These are phyloP conservation scores for Paedocypris micromegethes DNA, from an alignment of 2,797 vertebrate genomes.

Conservation along the genomic window DNA sequence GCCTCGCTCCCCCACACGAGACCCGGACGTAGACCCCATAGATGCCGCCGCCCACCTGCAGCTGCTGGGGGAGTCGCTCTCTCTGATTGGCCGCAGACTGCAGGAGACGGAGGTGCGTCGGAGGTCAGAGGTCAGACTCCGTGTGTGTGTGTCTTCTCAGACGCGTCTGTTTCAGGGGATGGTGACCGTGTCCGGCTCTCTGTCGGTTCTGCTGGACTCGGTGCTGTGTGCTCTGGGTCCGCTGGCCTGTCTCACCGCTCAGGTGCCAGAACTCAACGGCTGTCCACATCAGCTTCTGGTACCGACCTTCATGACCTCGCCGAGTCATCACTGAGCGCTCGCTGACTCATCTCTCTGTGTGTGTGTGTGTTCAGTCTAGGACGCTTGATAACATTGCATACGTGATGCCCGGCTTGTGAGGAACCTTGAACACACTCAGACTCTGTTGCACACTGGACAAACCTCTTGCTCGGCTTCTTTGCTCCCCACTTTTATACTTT, in stretches of 20 bases:
- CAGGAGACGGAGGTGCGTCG: slow-evolving; percentile 83
- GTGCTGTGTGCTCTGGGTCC: slow-evolving; percentile 89
- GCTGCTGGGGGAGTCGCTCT: slow-evolving; percentile 89
- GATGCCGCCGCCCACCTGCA: slow-evolving; percentile 89
- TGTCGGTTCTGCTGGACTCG: slow-evolving; percentile 92
- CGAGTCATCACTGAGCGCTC: neutral
- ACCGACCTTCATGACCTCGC: slow-evolving; percentile 7
- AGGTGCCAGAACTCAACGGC: slow-evolving; percentile 84
- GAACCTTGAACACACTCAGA: neutral
- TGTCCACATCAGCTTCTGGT: slow-evolving; percentile 85
- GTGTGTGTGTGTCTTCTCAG: slow-evolving; percentile 20
- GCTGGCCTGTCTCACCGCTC: slow-evolving; percentile 80
- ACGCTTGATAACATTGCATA: slow-evolving; percentile 93
- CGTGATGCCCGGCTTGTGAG: slow-evolving; percentile 94
- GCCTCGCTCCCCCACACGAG: slow-evolving; percentile 41
- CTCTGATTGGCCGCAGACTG: slow-evolving; percentile 85
- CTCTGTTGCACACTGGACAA: too few species aligned
- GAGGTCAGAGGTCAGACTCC: neutral
- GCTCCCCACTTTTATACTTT: too few species aligned
- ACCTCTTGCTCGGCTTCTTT: too few species aligned
- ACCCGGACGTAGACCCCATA: slow-evolving; percentile 78
- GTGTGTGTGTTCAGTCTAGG: slow-evolving; percentile 66
- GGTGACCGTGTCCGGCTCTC: slow-evolving; percentile 82
- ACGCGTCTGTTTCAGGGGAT: slow-evolving; percentile 71
- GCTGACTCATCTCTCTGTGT: neutral